These are phyloP conservation scores for Drosophila kanekoi DNA, from an alignment of 2,888 invertebrate genomes.

Conservation along the genomic window DNA sequence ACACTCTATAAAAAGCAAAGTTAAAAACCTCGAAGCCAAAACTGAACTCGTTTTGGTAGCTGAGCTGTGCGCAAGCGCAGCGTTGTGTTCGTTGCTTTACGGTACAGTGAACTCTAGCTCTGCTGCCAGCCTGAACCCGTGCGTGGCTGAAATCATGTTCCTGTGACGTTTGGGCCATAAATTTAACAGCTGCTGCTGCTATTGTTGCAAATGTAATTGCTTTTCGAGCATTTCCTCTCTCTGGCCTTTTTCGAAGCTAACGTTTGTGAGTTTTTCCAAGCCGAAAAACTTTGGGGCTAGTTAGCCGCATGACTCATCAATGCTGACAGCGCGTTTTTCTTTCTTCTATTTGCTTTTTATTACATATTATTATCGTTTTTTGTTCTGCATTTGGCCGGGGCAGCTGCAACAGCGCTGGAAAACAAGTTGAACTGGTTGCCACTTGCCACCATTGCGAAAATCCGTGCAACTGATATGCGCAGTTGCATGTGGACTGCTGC, in stretches of 20 bases:
- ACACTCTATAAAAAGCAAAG: conserved; percentile 7
- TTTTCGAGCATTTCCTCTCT: conserved; percentile 55
- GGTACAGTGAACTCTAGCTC: conserved; percentile 73
- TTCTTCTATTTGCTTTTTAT: not conserved
- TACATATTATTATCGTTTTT: conserved; percentile 2
- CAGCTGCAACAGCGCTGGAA: conserved; percentile 70
- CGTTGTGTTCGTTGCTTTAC: conserved; percentile 69
- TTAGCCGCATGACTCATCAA: conserved; percentile 63
- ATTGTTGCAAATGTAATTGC: conserved; percentile 77
- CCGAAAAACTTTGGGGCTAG: conserved; percentile 41
- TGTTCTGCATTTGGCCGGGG: conserved; percentile 21
- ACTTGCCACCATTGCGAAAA: conserved; percentile 63
- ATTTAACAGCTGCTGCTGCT: conserved; percentile 70
- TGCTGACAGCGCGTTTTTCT: conserved; percentile 33
- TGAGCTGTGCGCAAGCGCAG: conserved; percentile 74
- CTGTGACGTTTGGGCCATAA: conserved; percentile 76
- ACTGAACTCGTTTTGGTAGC: conserved; percentile 59
- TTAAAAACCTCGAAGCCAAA: conserved; percentile 27
- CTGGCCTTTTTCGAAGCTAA: not conserved
- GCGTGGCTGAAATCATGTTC: conserved; percentile 64
- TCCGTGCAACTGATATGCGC: conserved; percentile 65
- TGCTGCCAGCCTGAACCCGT: conserved; percentile 5
- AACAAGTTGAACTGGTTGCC: conserved; percentile 77
- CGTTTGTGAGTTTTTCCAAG: conserved; percentile 19
- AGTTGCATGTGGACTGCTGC: conserved; percentile 32